phyloP scores from a whole-genome alignment of 2,797 vertebrate genomes.

The Onychomys arenicola region DNA sequence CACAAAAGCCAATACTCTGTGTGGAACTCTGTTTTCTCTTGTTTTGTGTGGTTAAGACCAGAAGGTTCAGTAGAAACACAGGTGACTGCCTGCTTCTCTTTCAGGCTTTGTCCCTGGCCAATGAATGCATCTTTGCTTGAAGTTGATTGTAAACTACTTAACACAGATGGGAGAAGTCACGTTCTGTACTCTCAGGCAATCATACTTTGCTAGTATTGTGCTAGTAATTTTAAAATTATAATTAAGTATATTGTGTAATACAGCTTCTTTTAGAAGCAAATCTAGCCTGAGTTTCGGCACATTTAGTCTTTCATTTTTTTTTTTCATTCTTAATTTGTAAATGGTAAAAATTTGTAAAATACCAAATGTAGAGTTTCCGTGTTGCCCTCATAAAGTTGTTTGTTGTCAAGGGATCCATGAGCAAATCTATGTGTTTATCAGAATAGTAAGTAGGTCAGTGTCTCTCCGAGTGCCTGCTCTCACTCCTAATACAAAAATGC shows the following conservation, averaged over 20 bases:
- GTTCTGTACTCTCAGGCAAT: background rate
- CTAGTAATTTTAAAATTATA: slow-evolving; percentile 62
- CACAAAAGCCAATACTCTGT: background rate
- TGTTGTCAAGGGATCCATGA: slow-evolving; percentile 20
- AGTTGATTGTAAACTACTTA: slow-evolving; percentile 43
- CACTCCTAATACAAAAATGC: slow-evolving; percentile 70
- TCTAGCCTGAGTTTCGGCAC: background rate
- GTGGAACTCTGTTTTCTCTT: background rate
- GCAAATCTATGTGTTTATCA: slow-evolving; percentile 69
- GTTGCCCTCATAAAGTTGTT: slow-evolving; percentile 57
- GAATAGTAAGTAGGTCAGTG: slow-evolving; percentile 56
- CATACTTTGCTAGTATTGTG: slow-evolving; percentile 47
- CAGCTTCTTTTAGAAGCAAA: slow-evolving; percentile 59
- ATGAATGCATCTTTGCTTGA: slow-evolving; percentile 21
- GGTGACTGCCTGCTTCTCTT: slow-evolving; percentile 35
- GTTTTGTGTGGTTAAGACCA: slow-evolving; percentile 32
- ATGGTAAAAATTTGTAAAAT: slow-evolving; percentile 50
- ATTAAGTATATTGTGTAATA: slow-evolving; percentile 23
- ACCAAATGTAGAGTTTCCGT: slow-evolving; percentile 5
- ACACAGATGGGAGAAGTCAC: slow-evolving; percentile 46
- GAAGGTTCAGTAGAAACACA: slow-evolving; percentile 32
- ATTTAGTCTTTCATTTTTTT: slow-evolving; percentile 1
- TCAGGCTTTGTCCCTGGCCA: slow-evolving; percentile 40
- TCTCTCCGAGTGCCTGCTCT: slow-evolving; percentile 68
- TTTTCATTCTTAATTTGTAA: slow-evolving; percentile 6